A percentile compares a stretch with the other conserved stretches of the same genome.
Conservation (phyloP, 2,113 vertebrate genomes). For the Rhadina sibilatrix region DNA sequence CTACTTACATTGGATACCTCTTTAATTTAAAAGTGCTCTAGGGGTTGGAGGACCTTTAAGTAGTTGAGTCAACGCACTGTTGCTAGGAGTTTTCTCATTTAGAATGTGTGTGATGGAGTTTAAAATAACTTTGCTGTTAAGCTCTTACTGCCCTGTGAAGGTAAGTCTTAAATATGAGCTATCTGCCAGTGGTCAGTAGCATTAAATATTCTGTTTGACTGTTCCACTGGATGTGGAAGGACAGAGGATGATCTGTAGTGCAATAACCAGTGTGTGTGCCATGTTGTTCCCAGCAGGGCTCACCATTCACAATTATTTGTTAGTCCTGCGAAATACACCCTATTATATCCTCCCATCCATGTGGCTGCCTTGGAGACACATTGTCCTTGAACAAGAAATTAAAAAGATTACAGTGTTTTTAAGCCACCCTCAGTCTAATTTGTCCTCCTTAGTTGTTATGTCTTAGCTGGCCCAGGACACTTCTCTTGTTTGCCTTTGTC, state of each 20-base stretch:
- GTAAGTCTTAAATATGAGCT: background rate
- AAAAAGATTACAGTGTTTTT: background rate
- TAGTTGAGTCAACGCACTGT: background rate
- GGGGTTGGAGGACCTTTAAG: background rate
- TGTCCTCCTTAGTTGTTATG: background rate
- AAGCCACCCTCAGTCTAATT: background rate
- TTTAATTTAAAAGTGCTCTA: background rate
- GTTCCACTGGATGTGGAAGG: background rate
- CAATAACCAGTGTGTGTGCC: background rate
- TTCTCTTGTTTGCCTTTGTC: background rate
- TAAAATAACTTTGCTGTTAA: background rate
- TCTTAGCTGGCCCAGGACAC: background rate
- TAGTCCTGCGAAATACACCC: background rate
- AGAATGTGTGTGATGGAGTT: background rate
- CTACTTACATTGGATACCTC: background rate
- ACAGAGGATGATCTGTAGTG: background rate
- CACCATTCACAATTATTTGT: background rate
- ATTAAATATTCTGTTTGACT: background rate
- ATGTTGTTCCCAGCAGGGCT: background rate
- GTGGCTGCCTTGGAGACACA: background rate
- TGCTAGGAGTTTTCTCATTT: background rate
- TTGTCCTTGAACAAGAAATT: background rate
- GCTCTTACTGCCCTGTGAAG: background rate
- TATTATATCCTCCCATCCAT: rapidly evolving
- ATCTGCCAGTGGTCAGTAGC: background rate